Base-by-base conservation (phyloP, 2,888 invertebrate genomes). In the Schrankia costaestrigalis region DNA sequence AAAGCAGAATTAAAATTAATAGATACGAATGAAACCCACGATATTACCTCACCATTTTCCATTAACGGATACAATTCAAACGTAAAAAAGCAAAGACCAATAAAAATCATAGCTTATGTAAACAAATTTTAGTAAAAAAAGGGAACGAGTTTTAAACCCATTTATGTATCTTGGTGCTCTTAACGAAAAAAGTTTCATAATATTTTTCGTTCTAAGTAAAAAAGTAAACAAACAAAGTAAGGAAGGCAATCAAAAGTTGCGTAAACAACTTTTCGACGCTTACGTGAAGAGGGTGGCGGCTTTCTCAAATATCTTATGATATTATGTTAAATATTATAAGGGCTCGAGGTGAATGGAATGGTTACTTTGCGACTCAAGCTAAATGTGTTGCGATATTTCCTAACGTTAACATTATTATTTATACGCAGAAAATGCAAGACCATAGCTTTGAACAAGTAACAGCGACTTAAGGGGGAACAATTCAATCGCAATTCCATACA, bases 171-270 rank as follows among this genome's bases (percentile, higher is more conserved):
- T 78, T 75, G 68, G 72, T 71, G 71, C 71, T 73, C 72, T 73
- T 77, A 78, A 78, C 76, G 78, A 77, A 82, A 84, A 83, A 83
- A 82, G 71, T 82, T 84, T 69, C 60, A 64, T 77, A 75, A 79
- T 80, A 81, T 81, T 82, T 75, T 70, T 39, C 71, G 66, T 67
- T 72, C 71, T 76, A 75, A 77, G 75, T 77, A 75, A 79, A 82
- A 80, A 83, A 77, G 75, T 80, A 81, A 81, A 79, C 77, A 81
- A 78, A 74, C 72, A 59, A 63, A 73, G 73, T 74, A 71, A 73
- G 75, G 77, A 70, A 82, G 79, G 79, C 81, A 84, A 84, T 84
- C 84, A 82, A 78, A 84, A 85, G 78, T 85, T 83, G 70, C 58
- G 72, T 77, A 78, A 83, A 80, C 74, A 80, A 81, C 74, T 78